phyloP scores from a whole-genome alignment of 2,888 invertebrate species.

The Bursaphelenchus okinawaensis region DNA sequence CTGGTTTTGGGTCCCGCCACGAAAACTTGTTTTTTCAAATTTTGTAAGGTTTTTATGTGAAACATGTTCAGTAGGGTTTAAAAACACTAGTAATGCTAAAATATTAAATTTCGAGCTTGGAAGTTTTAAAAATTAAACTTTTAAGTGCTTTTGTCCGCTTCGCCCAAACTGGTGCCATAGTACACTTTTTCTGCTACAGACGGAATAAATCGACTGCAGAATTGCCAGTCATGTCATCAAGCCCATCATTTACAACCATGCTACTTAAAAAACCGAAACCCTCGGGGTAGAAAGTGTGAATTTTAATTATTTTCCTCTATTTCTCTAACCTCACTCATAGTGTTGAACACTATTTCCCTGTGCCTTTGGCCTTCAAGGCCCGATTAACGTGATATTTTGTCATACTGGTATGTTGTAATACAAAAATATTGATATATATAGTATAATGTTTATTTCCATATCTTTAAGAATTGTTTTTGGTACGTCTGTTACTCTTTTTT shows the following conservation, averaged over 20 bases:
- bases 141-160: constrained; percentile 83
- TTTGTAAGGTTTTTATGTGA: too few species aligned
- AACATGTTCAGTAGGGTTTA: too few species aligned
- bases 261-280: background rate
- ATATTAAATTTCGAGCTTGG: background rate
- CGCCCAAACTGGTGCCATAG: constrained; percentile 77
- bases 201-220: background rate
- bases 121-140: constrained; percentile 12
- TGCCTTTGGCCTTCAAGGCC: too few species aligned
- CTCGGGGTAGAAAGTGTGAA: background rate
- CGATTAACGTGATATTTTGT: too few species aligned
- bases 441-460: too few species aligned
- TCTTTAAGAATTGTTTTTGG: too few species aligned
- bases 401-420: too few species aligned
- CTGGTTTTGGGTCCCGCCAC: too few species aligned
- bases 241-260: background rate
- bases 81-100: too few species aligned
- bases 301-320: background rate
- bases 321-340: background rate
- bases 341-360: background rate
- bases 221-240: background rate
- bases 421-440: too few species aligned
- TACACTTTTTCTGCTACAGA: constrained; percentile 77
- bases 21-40: too few species aligned
- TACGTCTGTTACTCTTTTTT: too few species aligned